Percentiles rank a stretch among this genome's conserved stretches.
Conservation (phyloP, 2,113 vertebrate genomes). For the Alaudala cheleensis region DNA sequence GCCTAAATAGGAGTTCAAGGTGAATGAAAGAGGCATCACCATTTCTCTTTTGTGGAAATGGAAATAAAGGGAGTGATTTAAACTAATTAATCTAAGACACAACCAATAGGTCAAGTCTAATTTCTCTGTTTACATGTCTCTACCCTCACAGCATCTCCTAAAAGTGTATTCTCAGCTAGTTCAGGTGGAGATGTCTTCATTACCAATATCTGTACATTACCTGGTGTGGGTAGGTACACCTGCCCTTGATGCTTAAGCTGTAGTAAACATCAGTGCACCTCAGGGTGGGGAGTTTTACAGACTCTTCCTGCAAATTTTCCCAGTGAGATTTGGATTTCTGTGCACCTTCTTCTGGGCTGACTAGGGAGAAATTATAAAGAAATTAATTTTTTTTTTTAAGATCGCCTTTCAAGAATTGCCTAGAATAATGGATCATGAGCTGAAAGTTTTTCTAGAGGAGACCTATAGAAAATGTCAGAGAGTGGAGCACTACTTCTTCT, state of each 20-base stretch:
- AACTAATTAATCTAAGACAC: neutral
- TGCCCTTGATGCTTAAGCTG: neutral
- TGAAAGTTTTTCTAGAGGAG: neutral
- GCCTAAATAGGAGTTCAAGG: neutral
- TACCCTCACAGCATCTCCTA: neutral
- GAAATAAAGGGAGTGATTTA: neutral
- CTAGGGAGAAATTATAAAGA: neutral
- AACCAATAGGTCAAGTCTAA: neutral
- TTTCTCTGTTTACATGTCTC: neutral
- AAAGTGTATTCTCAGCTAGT: neutral
- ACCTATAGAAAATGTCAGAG: neutral
- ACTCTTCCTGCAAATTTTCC: neutral
- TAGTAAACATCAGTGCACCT: neutral
- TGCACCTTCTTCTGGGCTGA: neutral
- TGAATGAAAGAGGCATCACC: neutral
- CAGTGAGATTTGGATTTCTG: neutral
- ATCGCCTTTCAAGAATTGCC: neutral
- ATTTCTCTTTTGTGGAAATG: neutral
- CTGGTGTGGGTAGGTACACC: neutral
- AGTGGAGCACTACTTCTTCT: neutral
- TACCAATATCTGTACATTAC: neutral
- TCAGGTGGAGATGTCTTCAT: neutral
- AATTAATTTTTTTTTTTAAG: neutral
- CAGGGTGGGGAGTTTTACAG: neutral
- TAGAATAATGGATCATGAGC: neutral